phyloP scores from a whole-genome alignment of 1,140 invertebrate genomes.

The Microvelia longipes region DNA sequence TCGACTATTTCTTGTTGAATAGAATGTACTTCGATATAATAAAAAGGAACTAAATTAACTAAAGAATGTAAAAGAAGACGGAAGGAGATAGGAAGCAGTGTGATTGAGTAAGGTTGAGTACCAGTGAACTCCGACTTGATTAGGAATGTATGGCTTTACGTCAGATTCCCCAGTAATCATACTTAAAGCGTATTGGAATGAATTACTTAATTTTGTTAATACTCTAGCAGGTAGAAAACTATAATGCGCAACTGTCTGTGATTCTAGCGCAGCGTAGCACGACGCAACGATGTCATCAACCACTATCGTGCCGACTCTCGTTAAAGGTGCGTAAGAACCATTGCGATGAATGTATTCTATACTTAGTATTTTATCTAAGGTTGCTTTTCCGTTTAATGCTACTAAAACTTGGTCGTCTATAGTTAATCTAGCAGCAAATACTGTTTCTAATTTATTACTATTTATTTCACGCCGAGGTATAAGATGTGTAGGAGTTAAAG shows the following conservation, averaged over 20 bases:
- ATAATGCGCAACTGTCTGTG: conserved; percentile 67
- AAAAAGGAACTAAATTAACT: no score
- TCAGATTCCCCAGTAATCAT: neutral
- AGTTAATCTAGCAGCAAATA: conserved; percentile 42
- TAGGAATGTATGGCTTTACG: neutral
- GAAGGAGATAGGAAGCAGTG: neutral
- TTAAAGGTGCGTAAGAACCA: conserved; percentile 84
- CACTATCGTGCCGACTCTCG: conserved; percentile 67
- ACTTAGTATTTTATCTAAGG: conserved; percentile 38
- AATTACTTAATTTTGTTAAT: conserved; percentile 21
- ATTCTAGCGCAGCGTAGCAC: conserved; percentile 82
- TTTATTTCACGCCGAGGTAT: conserved; percentile 31
- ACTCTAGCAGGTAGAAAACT: conserved; percentile 63
- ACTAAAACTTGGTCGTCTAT: conserved; percentile 38
- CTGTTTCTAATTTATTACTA: conserved; percentile 26
- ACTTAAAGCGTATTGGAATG: neutral
- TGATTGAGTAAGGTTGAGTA: conserved; percentile 5
- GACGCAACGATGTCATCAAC: conserved; percentile 82
- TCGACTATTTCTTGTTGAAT: no score
- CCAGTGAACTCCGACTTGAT: conserved; percentile 2
- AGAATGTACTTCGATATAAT: no score
- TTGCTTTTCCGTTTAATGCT: conserved; percentile 28
- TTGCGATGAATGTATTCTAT: conserved; percentile 38
- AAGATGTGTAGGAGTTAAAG: conserved; percentile 73
- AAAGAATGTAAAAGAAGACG: neutral